phyloP scores from a whole-genome alignment of 2,888 invertebrate genomes.

The Hipparchia semele region DNA sequence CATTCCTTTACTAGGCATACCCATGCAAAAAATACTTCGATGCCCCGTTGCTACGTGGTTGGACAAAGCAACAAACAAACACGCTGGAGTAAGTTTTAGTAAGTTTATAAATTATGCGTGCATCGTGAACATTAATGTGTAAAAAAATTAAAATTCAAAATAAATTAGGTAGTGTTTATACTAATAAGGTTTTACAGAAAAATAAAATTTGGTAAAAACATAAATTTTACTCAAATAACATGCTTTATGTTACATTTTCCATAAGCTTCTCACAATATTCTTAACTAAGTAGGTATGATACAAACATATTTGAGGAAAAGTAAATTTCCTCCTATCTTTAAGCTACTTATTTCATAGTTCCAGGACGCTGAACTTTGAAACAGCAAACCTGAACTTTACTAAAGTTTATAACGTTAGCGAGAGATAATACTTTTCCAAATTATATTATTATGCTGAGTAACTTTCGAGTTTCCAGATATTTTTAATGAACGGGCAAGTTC shows the following conservation, averaged over 20 bases:
- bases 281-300: slow-evolving; percentile 8
- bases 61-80: too few relatives aligned
- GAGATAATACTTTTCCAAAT: slow-evolving; percentile 58
- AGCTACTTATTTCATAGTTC: slow-evolving; percentile 22
- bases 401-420: slow-evolving; percentile 31
- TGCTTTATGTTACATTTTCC: background rate
- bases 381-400: slow-evolving; percentile 31
- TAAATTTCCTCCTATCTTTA: slow-evolving; percentile 22
- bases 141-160: too few relatives aligned
- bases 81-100: too few relatives aligned
- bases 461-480: slow-evolving; percentile 52
- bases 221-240: background rate
- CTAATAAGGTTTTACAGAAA: too few relatives aligned
- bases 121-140: too few relatives aligned
- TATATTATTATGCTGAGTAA: slow-evolving; percentile 55
- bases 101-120: too few relatives aligned
- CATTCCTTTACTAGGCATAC: too few relatives aligned
- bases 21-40: too few relatives aligned
- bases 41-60: too few relatives aligned
- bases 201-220: too few relatives aligned
- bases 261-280: slow-evolving; percentile 5
- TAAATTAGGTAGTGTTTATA: too few relatives aligned
- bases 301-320: slow-evolving; percentile 23
- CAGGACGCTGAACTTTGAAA: slow-evolving; percentile 27
- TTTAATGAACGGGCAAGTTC: slow-evolving; percentile 54